Conservation (phyloP, 2,113 vertebrate species). For the Athene noctua region DNA sequence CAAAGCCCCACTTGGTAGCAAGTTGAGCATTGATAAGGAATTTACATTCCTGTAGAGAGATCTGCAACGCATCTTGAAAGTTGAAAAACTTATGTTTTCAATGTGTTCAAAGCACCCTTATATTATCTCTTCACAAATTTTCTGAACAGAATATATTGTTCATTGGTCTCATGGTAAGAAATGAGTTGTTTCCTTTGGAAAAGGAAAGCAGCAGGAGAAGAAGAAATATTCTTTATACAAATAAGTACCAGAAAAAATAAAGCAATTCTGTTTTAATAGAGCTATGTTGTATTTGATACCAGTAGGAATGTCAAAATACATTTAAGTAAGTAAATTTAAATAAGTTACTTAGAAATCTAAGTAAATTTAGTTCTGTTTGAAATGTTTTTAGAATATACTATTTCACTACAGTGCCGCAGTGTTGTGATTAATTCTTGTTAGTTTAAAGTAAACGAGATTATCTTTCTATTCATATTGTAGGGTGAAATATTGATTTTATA, state of each 20-base stretch:
- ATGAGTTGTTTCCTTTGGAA: background rate
- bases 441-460: background rate
- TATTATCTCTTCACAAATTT: background rate
- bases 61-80: background rate
- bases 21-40: background rate
- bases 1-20: background rate
- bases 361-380: background rate
- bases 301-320: background rate
- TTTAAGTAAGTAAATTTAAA: background rate
- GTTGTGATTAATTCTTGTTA: background rate
- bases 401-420: background rate
- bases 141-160: background rate
- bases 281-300: background rate
- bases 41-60: background rate
- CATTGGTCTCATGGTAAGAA: background rate
- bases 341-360: background rate
- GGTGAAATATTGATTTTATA: background rate
- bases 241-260: background rate
- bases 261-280: background rate
- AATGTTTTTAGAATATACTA: background rate
- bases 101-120: background rate
- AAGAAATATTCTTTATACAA: background rate
- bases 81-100: background rate
- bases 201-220: background rate
- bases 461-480: background rate